Evolutionary conservation across 64 coral and sea anemone species (phyloP).

Genomic region (Exaiptasia diaphana): DNA sequence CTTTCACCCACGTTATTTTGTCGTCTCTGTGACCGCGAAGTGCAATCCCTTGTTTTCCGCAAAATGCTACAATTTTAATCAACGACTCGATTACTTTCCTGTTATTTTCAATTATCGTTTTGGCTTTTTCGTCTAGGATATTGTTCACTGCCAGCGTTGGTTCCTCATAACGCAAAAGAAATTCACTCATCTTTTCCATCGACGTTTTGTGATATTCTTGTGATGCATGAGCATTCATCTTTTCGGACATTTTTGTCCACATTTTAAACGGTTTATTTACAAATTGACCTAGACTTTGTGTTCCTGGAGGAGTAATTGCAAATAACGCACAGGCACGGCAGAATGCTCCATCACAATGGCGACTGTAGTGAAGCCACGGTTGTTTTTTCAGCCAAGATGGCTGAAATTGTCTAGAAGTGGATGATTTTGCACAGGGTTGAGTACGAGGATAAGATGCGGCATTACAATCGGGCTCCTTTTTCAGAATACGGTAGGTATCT

Average conservation of each 20-base stretch:
- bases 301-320: background rate
- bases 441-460: background rate
- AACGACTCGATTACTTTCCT: background rate
- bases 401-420: background rate
- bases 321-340: background rate
- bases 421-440: background rate
- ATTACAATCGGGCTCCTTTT: background rate
- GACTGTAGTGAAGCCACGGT: slow-evolving; percentile 1
- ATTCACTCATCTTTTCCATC: background rate
- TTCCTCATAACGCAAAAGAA: slow-evolving; percentile 1
- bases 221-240: background rate
- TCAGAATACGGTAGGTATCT: background rate
- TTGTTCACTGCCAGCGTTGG: slow-evolving; percentile 1
- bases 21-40: slow-evolving; percentile 1
- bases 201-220: slow-evolving; percentile 23
- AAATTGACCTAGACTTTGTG: background rate
- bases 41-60: background rate
- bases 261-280: slow-evolving; percentile 1
- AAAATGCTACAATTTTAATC: background rate
- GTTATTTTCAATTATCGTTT: slow-evolving; percentile 1
- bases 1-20: slow-evolving; percentile 26
- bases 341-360: background rate
- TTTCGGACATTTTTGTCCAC: background rate
- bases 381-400: slow-evolving; percentile 12
- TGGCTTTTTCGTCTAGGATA: background rate